phyloP scores from a whole-genome alignment of 2,888 invertebrate genomes.

The Teleiodes luculella region DNA sequence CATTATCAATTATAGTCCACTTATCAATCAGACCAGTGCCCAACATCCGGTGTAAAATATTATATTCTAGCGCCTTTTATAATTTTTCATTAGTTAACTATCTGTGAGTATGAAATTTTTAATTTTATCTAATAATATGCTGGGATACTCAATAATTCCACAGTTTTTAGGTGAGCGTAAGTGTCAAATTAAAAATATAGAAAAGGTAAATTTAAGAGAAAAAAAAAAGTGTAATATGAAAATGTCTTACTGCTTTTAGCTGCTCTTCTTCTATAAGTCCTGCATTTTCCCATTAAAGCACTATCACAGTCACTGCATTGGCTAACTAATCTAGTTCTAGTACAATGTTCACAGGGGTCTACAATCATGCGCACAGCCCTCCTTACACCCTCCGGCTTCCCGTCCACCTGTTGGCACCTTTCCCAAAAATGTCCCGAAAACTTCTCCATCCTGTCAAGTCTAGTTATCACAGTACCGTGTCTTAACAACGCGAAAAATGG shows the following conservation, averaged over 20 bases:
- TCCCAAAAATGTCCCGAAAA: neutral
- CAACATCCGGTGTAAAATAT: neutral
- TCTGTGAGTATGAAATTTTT: neutral
- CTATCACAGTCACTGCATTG: constrained; percentile 74
- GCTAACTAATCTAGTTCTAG: constrained; percentile 65
- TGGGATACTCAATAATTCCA: too few species aligned
- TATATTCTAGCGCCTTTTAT: neutral
- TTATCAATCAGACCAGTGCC: neutral
- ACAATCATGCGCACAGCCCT: constrained; percentile 42
- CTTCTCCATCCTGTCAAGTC: constrained; percentile 58
- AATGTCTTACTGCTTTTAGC: constrained; percentile 69
- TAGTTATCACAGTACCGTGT: constrained; percentile 65
- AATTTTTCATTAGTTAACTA: neutral
- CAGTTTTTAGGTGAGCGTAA: too few species aligned
- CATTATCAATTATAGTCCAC: neutral
- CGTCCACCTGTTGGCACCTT: neutral
- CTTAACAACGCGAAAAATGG: constrained; percentile 61
- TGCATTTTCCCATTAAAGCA: constrained; percentile 58
- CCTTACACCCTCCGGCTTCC: constrained; percentile 26
- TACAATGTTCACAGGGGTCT: constrained; percentile 65
- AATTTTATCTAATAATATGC: too few species aligned
- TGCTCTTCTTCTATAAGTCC: constrained; percentile 57
- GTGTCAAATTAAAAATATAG: too few species aligned
- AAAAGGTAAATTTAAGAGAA: neutral
- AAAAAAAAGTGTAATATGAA: constrained; percentile 13